phyloP scores from a whole-genome alignment of 2,888 invertebrate genomes.

The Barypeithes pellucidus region DNA sequence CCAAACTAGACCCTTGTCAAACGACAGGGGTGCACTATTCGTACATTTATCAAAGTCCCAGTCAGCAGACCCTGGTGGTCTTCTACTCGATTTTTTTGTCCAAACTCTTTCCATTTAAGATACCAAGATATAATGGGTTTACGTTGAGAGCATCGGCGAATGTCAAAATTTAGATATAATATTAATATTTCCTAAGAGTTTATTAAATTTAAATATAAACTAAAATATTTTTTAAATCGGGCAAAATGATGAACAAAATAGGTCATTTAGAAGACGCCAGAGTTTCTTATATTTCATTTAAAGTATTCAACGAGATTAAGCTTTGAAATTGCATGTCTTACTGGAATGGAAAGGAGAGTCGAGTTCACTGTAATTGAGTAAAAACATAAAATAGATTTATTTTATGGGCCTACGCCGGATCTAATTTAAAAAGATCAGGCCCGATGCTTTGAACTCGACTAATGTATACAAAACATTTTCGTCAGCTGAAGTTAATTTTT shows the following conservation, averaged over 20 bases:
- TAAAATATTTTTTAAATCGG: not conserved
- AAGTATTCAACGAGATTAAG: conserved; percentile 5
- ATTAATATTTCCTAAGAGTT: no score
- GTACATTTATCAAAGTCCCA: no score
- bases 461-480: no score
- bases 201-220: not conserved
- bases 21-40: no score
- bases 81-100: no score
- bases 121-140: no score
- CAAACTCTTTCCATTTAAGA: no score
- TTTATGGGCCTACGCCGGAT: not conserved
- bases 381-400: conserved; percentile 14
- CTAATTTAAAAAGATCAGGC: not conserved
- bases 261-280: not conserved
- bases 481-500: no score
- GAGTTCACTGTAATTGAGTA: conserved; percentile 14
- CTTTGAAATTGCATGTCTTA: conserved; percentile 9
- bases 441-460: not conserved
- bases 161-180: no score
- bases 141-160: no score
- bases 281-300: conserved; percentile 7
- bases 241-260: conserved; percentile 2
- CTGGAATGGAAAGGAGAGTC: not conserved
- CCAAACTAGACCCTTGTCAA: no score
- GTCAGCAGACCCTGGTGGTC: no score